These are phyloP conservation scores for Todiramphus saurophagus DNA, from an alignment of 2,113 vertebrate species.

Conservation along the genomic window DNA sequence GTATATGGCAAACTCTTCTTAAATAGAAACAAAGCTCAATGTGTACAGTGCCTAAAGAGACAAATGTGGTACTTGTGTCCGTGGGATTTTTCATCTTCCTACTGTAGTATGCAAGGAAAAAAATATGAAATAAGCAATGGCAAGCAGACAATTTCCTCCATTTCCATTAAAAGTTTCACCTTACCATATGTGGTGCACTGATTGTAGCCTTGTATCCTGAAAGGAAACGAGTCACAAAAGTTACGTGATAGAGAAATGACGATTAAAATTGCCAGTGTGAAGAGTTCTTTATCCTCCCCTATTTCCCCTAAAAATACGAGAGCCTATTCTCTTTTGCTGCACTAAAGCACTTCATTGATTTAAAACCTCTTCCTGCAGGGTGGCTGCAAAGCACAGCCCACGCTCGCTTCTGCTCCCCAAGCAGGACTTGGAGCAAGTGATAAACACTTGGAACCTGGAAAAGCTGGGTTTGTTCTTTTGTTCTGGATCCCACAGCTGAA, in stretches of 20 bases:
- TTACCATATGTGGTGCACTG: conserved; percentile 93
- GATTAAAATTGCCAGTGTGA: accelerated
- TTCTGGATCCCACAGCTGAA: not conserved
- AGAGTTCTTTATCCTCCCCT: not conserved
- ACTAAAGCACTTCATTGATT: not conserved
- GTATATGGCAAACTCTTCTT: not conserved
- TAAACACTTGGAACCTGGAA: accelerated
- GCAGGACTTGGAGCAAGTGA: accelerated
- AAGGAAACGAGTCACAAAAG: not conserved
- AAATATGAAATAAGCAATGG: not conserved
- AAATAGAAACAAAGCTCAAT: not conserved
- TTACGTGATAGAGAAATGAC: not conserved
- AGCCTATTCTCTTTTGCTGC: not conserved
- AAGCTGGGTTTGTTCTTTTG: not conserved
- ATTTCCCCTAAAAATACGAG: not conserved
- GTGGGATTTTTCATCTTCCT: not conserved
- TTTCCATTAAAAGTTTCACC: not conserved
- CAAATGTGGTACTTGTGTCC: not conserved
- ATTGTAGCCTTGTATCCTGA: conserved; percentile 90
- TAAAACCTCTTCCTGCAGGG: not conserved
- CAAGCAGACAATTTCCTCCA: not conserved
- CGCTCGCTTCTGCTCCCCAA: not conserved
- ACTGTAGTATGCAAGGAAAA: not conserved
- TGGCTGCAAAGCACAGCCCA: not conserved
- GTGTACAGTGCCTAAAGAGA: not conserved